Conservation (phyloP, 2,797 vertebrate genomes). For the Melanotaenia nigrans region DNA sequence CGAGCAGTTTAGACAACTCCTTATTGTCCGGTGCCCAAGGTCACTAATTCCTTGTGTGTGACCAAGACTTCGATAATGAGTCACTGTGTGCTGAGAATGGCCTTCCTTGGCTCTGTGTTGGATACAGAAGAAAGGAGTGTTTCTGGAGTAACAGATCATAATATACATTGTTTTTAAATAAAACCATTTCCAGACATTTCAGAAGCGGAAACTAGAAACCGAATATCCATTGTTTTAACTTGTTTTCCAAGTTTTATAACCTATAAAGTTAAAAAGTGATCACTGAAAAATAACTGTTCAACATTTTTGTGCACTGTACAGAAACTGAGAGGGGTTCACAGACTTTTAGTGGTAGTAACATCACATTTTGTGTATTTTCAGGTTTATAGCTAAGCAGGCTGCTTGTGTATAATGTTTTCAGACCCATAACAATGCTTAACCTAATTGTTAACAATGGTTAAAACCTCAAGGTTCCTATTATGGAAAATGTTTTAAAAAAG, state of each 20-base stretch:
- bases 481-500: slow-evolving; percentile 6
- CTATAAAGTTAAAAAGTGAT: neutral
- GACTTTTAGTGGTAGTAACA: neutral
- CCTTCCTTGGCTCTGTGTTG: slow-evolving; percentile 46
- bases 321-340: neutral
- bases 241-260: neutral
- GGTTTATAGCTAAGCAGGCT: neutral
- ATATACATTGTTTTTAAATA: neutral
- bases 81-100: slow-evolving; percentile 53
- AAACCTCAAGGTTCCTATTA: neutral
- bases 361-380: neutral
- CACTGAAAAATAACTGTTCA: neutral
- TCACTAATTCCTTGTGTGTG: slow-evolving; percentile 77
- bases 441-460: neutral
- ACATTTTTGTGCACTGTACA: neutral
- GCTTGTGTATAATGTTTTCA: neutral
- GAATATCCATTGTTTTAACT: neutral
- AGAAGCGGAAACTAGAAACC: neutral
- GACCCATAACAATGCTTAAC: neutral
- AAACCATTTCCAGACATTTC: slow-evolving; percentile 4
- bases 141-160: slow-evolving; percentile 1
- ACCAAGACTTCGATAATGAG: slow-evolving; percentile 69
- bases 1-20: slow-evolving; percentile 70
- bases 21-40: slow-evolving; percentile 77
- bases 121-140: slow-evolving; percentile 21